These are phyloP conservation scores for Pharmacophagus antenor DNA, from an alignment of 2,888 invertebrate genomes.

Conservation along the genomic window DNA sequence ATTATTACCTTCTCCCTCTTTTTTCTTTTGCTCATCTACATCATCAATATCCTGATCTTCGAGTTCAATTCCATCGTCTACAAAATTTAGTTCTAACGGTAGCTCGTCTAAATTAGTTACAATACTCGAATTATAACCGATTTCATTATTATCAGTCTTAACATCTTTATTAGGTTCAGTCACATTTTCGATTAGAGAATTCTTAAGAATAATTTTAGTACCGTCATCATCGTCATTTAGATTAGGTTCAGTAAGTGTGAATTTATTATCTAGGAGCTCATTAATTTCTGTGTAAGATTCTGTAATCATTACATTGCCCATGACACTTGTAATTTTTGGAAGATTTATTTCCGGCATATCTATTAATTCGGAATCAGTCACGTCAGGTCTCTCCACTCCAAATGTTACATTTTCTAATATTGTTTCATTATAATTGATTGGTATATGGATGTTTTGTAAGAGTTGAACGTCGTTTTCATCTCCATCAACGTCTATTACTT, in stretches of 20 bases:
- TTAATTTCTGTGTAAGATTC: constrained; percentile 6
- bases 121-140: neutral
- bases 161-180: neutral
- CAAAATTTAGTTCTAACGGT: constrained; percentile 42
- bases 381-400: neutral
- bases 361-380: neutral
- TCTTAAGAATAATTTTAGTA: neutral
- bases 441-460: constrained; percentile 32
- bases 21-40: constrained; percentile 39
- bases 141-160: neutral
- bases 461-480: constrained; percentile 17
- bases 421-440: constrained; percentile 10
- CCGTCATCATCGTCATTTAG: neutral
- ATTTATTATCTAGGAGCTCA: neutral
- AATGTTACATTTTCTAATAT: neutral
- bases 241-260: neutral
- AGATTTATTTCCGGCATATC: constrained; percentile 9
- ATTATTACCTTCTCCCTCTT: constrained; percentile 31
- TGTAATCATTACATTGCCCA: constrained; percentile 23
- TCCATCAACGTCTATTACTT: constrained; percentile 16
- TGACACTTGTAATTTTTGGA: constrained; percentile 29
- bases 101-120: constrained; percentile 19
- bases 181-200: neutral
- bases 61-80: constrained; percentile 48
- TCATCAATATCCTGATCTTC: constrained; percentile 48